Conservation (phyloP, 2,888 invertebrate species). For the Diplazon laetatorius region DNA sequence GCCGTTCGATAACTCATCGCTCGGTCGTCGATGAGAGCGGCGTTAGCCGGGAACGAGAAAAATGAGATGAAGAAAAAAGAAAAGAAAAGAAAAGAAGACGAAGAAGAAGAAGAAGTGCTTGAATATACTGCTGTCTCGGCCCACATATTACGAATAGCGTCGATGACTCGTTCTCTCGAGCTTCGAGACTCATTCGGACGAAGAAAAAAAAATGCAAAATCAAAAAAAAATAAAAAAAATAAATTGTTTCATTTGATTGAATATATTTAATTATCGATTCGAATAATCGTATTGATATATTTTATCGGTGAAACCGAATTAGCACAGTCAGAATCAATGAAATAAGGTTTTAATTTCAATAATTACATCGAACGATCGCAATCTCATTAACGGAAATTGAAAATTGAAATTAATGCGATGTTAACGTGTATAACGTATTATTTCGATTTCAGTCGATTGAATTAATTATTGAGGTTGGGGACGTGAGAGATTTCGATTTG, state of each 20-base stretch:
- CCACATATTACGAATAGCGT: slow-evolving; percentile 21
- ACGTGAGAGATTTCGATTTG: no score
- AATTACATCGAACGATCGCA: no score
- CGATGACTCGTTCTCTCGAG: slow-evolving; percentile 15
- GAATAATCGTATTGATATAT: no score
- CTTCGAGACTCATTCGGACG: not conserved
- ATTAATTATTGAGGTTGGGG: no score
- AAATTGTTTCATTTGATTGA: not conserved
- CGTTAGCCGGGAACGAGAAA: slow-evolving; percentile 30
- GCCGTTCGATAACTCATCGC: slow-evolving; percentile 62
- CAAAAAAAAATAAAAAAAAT: not conserved
- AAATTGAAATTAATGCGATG: no score
- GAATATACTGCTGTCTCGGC: no score
- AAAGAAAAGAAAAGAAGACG: not conserved
- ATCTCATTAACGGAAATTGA: slow-evolving; percentile 21
- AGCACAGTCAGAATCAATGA: no score
- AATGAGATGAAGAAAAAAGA: slow-evolving; percentile 53
- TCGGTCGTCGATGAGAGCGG: slow-evolving; percentile 45
- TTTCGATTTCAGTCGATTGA: no score
- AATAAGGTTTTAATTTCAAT: no score
- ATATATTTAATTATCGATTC: not conserved
- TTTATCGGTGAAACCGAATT: no score
- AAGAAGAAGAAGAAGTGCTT: not conserved
- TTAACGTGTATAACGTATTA: no score
- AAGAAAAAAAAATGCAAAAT: no score